Percentiles rank a stretch among this genome's conserved stretches.
phyloP scores from a whole-genome alignment of 1,140 invertebrate genomes.

The Cecropterus lyciades region DNA sequence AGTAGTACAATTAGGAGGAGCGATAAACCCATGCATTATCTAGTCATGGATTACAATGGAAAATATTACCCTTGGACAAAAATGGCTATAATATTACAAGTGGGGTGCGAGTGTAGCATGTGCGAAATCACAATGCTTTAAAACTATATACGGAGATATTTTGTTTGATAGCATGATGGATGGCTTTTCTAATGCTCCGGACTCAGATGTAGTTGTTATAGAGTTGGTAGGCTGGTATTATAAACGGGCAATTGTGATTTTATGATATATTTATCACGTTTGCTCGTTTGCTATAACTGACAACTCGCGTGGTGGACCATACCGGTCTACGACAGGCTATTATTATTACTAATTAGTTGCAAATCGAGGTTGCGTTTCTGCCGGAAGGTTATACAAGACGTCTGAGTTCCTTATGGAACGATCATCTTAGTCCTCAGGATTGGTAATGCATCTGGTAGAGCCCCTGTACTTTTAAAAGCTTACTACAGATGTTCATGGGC shows the following conservation, averaged over 20 bases:
- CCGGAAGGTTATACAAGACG: too few species aligned
- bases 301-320: too few species aligned
- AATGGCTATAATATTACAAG: constrained; percentile 81
- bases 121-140: constrained; percentile 76
- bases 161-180: constrained; percentile 69
- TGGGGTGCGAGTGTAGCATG: constrained; percentile 73
- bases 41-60: constrained; percentile 73
- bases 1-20: constrained; percentile 70
- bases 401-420: too few species aligned
- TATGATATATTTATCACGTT: too few species aligned
- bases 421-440: too few species aligned
- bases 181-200: constrained; percentile 34
- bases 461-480: too few species aligned
- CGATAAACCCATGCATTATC: constrained; percentile 82
- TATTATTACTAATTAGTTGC: too few species aligned
- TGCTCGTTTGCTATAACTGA: too few species aligned
- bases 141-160: constrained; percentile 63
- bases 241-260: background rate
- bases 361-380: too few species aligned
- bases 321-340: too few species aligned
- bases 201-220: constrained; percentile 18
- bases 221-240: background rate
- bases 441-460: too few species aligned
- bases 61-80: constrained; percentile 76
- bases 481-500: too few species aligned